These are phyloP conservation scores for Ranitomeya imitator DNA, from an alignment of 2,113 vertebrate genomes.

Conservation along the genomic window DNA sequence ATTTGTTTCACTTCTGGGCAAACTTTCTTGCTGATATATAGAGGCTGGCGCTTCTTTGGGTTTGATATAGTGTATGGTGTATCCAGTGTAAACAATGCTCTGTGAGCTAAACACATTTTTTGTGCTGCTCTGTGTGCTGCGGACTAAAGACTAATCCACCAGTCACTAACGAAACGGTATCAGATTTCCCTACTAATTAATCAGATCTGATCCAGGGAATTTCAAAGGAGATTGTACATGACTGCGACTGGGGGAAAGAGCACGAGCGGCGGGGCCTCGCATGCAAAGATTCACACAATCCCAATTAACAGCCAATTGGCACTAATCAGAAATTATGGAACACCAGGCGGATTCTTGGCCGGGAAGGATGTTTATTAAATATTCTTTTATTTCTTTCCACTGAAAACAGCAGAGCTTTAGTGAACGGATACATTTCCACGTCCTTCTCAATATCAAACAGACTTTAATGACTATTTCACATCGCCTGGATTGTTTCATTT, in stretches of 20 bases:
- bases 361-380: constrained; percentile 43
- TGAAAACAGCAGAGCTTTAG: constrained; percentile 32
- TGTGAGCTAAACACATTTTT: not conserved
- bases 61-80: not conserved
- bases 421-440: constrained; percentile 25
- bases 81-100: not conserved
- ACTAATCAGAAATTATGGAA: constrained; percentile 42
- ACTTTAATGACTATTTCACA: constrained; percentile 35
- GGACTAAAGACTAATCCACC: not conserved
- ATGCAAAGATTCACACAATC: constrained; percentile 38
- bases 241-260: not conserved
- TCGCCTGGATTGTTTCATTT: constrained; percentile 35
- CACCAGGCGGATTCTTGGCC: constrained; percentile 34
- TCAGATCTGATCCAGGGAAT: constrained; percentile 18
- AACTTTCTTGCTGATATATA: not conserved
- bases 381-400: constrained; percentile 56
- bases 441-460: constrained; percentile 48
- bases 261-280: not conserved
- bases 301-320: constrained; percentile 56
- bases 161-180: not conserved
- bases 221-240: constrained; percentile 27
- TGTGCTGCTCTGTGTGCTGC: not conserved
- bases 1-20: not conserved
- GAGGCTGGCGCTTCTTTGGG: not conserved
- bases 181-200: constrained; percentile 27